These are phyloP conservation scores for Aplochiton taeniatus DNA, from an alignment of 2,797 vertebrate species.

Conservation along the genomic window DNA sequence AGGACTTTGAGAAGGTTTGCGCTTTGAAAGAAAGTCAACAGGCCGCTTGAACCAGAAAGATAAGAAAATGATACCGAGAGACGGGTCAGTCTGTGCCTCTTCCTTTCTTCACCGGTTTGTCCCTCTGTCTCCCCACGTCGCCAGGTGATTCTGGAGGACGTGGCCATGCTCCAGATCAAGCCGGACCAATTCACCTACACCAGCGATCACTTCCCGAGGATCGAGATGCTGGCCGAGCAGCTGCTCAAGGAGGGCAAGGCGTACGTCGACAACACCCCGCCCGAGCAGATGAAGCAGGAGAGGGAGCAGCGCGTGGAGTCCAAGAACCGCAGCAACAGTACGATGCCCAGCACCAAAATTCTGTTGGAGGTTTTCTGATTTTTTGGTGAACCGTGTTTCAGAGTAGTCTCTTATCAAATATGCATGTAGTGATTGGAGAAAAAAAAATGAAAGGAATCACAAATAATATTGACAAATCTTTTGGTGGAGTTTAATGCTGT, in stretches of 20 bases:
- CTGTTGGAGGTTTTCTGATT: neutral
- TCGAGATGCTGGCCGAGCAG: constrained; percentile 86
- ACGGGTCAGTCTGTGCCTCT: neutral
- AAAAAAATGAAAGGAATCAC: too few species aligned
- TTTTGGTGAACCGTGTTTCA: too few species aligned
- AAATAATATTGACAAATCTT: too few species aligned
- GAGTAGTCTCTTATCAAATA: too few species aligned
- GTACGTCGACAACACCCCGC: constrained; percentile 91
- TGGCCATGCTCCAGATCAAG: constrained; percentile 93
- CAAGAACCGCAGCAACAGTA: constrained; percentile 88
- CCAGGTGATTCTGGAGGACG: constrained; percentile 97
- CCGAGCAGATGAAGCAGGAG: constrained; percentile 94
- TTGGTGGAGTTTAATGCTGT: too few species aligned
- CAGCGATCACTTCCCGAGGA: constrained; percentile 92
- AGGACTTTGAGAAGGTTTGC: constrained; percentile 98
- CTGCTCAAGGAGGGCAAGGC: constrained; percentile 90
- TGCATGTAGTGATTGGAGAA: too few species aligned
- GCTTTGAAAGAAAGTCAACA: neutral
- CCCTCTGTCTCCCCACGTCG: neutral
- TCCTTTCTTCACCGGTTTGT: neutral
- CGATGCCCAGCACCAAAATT: constrained; percentile 40
- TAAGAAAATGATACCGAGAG: too few species aligned
- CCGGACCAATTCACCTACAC: constrained; percentile 98
- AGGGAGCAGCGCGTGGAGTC: constrained; percentile 92
- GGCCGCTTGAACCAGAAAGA: too few species aligned